Percentiles rank a stretch among this genome's conserved stretches.
Evolutionary conservation across 1,140 invertebrate genomes (phyloP).

Genomic region (Apolygus lucorum): DNA sequence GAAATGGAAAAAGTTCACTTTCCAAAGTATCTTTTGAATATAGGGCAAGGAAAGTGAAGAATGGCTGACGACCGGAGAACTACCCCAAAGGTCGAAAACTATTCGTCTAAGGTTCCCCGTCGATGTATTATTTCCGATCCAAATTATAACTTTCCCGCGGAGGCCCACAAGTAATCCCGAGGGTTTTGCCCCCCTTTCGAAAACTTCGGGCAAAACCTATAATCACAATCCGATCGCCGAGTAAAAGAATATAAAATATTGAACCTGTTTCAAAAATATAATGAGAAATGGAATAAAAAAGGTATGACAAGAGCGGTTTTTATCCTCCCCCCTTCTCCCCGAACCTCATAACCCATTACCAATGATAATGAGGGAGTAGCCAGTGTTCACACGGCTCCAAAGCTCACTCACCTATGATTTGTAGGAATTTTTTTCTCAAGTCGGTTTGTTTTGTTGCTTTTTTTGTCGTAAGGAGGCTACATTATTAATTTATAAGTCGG

Average conservation of each 20-base stretch:
- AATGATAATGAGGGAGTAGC: constrained; percentile 7
- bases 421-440: neutral
- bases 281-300: constrained; percentile 2
- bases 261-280: constrained; percentile 8
- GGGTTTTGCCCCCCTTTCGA: too few species aligned
- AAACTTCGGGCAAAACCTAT: constrained; percentile 13
- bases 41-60: too few species aligned
- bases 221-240: constrained; percentile 1
- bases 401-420: constrained; percentile 9
- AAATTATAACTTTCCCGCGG: constrained; percentile 5
- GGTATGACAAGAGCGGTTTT: neutral
- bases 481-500: constrained; percentile 8
- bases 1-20: too few species aligned
- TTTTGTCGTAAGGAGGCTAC: neutral
- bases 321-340: neutral
- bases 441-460: neutral
- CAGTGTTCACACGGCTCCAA: constrained; percentile 5
- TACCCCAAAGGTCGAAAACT: too few species aligned
- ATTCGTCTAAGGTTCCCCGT: too few species aligned
- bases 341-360: neutral
- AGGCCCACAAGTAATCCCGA: too few species aligned
- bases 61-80: too few species aligned
- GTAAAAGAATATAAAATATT: constrained; percentile 11
- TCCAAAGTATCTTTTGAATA: too few species aligned
- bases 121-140: constrained; percentile 9